Evolutionary conservation across 2,797 vertebrate genomes (phyloP), one percentile per base, ranked within the genome.

Genomic region (Cygnus olor): DNA sequence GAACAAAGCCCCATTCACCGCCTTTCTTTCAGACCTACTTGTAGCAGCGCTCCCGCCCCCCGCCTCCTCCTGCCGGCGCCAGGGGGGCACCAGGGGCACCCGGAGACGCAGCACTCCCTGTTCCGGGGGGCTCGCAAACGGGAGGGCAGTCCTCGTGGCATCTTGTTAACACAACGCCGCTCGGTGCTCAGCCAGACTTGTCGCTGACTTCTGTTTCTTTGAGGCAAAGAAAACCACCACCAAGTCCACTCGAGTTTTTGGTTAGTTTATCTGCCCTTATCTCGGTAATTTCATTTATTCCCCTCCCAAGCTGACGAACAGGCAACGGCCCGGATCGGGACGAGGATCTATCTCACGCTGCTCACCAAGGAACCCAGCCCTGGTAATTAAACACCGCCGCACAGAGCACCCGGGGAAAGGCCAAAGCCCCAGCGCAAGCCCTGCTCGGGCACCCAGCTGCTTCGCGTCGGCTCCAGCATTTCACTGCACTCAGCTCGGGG

Each of bases 1-100:
- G 94, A 97, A 96, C 91, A 95, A 96, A 90, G 89, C 38, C 85
- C 90, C 82, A 81, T 84, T 89, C 81, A 73, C 89, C 63, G 66
- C 53, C 89, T 22, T 47, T 15, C 42, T 30, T 30, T 30, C 61
- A 64, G 27, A 38, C 60, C 60, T 40, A 19, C 60, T 40, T 27
- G 60, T 63, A 36, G 60, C 36, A 40, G 57, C 47, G 10, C 27
- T 47, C 78, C 94, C 80, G 80, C 80, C 64, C 40, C 40, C 47
- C 45, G 49, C n/a, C 36, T 66, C 56, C 80, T 58, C 90, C 65
- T 83, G 61, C 36, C 6, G 3, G 22, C 38, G 60, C 17, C 0
- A 36, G 36, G 36, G 36, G 36, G 36, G 36, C 34, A 51, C n/a
- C 19, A 5, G 3, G 73, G 3, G 42, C 69, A 36, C 10, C 4